Evolutionary conservation across 2,113 vertebrate species (phyloP).

Genomic region (Alosa alosa): DNA sequence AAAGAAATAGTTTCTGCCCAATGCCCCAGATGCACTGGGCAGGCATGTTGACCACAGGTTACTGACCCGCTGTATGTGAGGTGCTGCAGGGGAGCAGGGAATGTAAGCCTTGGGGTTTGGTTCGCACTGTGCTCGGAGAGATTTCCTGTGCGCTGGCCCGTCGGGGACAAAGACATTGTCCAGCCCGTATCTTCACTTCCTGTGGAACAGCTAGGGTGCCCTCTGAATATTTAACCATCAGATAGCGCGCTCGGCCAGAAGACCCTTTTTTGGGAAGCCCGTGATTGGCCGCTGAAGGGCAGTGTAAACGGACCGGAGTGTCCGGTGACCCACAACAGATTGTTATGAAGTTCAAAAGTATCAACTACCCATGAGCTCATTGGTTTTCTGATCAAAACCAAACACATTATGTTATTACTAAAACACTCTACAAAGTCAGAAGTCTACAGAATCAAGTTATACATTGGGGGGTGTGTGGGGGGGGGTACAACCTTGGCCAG

Average conservation of each 20-base stretch:
- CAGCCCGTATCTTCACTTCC: slow-evolving; percentile 35
- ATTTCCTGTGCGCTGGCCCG: slow-evolving; percentile 25
- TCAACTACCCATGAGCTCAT: background rate
- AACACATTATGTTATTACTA: too few relatives aligned
- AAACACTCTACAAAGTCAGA: too few relatives aligned
- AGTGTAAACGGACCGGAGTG: background rate
- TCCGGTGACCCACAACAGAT: background rate
- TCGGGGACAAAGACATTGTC: background rate
- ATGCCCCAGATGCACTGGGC: background rate
- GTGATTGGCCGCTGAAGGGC: background rate
- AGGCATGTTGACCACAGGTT: background rate
- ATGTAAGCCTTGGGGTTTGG: slow-evolving; percentile 31
- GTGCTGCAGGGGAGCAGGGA: slow-evolving; percentile 30
- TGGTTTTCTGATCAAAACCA: too few relatives aligned
- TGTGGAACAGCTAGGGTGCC: slow-evolving; percentile 34
- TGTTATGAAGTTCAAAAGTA: background rate
- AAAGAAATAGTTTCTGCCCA: background rate
- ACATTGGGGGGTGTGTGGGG: too few relatives aligned
- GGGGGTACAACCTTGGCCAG: too few relatives aligned
- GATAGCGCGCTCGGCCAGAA: background rate
- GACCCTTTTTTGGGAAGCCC: background rate
- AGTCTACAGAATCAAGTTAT: too few relatives aligned
- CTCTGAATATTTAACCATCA: slow-evolving; percentile 50
- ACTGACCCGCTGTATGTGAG: background rate
- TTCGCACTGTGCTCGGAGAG: slow-evolving; percentile 12